phyloP scores from a whole-genome alignment of 1,140 invertebrate genomes.

The Drosophila pseudoananassae region DNA sequence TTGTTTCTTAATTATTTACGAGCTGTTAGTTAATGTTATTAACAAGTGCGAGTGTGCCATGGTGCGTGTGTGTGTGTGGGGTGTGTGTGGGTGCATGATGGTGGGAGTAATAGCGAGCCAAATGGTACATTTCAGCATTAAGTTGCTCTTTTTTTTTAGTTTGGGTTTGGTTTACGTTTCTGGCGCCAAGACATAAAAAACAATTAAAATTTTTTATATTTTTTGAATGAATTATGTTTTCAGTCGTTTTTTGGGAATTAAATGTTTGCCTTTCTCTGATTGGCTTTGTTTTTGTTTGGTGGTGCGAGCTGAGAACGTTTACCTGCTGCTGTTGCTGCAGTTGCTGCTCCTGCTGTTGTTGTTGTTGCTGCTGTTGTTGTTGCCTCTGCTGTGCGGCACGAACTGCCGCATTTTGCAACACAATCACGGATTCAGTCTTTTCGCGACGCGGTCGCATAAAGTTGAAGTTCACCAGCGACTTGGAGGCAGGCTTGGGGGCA shows the following conservation, averaged over 20 bases:
- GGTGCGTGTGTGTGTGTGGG: slow-evolving; percentile 24
- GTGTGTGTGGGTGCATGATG: slow-evolving; percentile 24
- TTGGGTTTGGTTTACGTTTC: slow-evolving; percentile 78
- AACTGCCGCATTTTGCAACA: slow-evolving; percentile 87
- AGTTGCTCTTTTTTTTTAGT: slow-evolving; percentile 50
- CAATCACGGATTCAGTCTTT: slow-evolving; percentile 93
- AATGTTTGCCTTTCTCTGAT: slow-evolving; percentile 51
- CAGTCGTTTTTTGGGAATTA: slow-evolving; percentile 39
- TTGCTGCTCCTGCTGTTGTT: slow-evolving; percentile 9
- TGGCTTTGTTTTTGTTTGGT: too few species aligned
- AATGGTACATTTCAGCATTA: slow-evolving; percentile 60
- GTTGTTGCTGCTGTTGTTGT: slow-evolving; percentile 62
- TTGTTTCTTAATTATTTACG: slow-evolving; percentile 35
- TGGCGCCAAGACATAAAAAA: slow-evolving; percentile 80
- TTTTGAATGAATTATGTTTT: slow-evolving; percentile 36
- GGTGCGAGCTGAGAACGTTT: slow-evolving; percentile 79
- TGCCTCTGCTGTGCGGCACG: slow-evolving; percentile 84
- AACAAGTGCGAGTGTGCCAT: slow-evolving; percentile 27
- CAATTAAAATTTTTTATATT: too few species aligned
- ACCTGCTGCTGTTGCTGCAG: slow-evolving; percentile 77
- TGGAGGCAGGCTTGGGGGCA: slow-evolving; percentile 35
- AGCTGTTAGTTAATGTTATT: slow-evolving; percentile 69
- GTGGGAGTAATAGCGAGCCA: slow-evolving; percentile 43
- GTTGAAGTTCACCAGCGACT: slow-evolving; percentile 76
- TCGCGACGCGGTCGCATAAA: slow-evolving; percentile 89